Conservation (phyloP, 2,888 invertebrate genomes). For the Phoronis australis region DNA sequence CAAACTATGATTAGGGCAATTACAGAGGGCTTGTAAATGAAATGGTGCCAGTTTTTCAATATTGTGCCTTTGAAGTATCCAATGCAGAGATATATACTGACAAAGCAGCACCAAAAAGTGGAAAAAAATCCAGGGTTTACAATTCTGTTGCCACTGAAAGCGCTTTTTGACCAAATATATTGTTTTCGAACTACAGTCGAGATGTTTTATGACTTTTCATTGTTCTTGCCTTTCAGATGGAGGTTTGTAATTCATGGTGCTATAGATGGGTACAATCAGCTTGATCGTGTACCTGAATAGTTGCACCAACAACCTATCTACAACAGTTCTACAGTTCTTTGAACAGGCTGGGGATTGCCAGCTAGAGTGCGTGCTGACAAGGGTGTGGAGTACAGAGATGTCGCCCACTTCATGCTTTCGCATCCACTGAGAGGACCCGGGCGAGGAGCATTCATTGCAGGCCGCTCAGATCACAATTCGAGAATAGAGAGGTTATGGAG, state of each 20-base stretch:
- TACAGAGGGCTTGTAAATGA: too few species aligned
- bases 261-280: slow-evolving; percentile 19
- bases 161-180: too few species aligned
- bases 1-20: too few species aligned
- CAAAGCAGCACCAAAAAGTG: neutral
- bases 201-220: too few species aligned
- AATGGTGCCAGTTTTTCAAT: too few species aligned
- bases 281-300: slow-evolving; percentile 16
- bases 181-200: too few species aligned
- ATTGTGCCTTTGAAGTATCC: too few species aligned
- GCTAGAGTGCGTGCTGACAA: slow-evolving; percentile 16
- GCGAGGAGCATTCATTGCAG: slow-evolving; percentile 14
- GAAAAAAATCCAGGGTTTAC: neutral
- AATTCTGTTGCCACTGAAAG: too few species aligned
- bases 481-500: slow-evolving; percentile 12
- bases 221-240: slow-evolving; percentile 19
- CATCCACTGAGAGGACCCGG: slow-evolving; percentile 6
- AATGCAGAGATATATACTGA: neutral
- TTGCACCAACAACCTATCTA: slow-evolving; percentile 14
- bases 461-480: slow-evolving; percentile 14
- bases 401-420: slow-evolving; percentile 14
- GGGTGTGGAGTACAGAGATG: slow-evolving; percentile 16
- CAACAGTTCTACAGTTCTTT: slow-evolving; percentile 14
- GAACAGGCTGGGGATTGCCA: slow-evolving; percentile 17
- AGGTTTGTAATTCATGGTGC: slow-evolving; percentile 18